A percentile compares a stretch with the other conserved stretches of the same genome.
These are phyloP conservation scores for Halocynthia aurantium DNA, from an alignment of 23 tunicate genomes.

Conservation along the genomic window DNA sequence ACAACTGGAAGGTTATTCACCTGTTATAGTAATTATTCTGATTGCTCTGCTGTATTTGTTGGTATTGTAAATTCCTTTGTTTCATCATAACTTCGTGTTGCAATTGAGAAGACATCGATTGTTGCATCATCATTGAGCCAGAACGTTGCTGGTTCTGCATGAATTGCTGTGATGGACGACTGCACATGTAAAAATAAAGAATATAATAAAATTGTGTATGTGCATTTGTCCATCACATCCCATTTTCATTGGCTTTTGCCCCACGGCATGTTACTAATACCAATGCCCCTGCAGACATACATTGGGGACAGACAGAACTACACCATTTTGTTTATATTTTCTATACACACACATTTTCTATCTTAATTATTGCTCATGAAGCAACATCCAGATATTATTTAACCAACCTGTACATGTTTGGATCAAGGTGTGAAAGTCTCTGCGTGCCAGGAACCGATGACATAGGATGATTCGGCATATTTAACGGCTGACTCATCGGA, in stretches of 20 bases:
- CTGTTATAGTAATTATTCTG: conserved; percentile 5
- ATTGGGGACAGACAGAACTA: too few species aligned
- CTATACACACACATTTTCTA: too few species aligned
- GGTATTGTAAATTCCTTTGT: not conserved
- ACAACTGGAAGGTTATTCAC: not conserved
- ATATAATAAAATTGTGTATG: not conserved
- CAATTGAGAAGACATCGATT: not conserved
- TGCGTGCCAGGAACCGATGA: conserved; percentile 1
- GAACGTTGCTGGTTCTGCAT: conserved; percentile 21
- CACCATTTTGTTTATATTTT: too few species aligned
- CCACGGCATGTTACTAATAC: too few species aligned
- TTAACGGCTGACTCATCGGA: conserved; percentile 16
- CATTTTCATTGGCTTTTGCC: not conserved
- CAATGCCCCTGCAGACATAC: too few species aligned
- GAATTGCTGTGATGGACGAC: conserved; percentile 13
- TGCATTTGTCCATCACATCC: not conserved
- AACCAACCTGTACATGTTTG: conserved; percentile 19
- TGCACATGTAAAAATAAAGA: not conserved
- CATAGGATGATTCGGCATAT: conserved; percentile 15
- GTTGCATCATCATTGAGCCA: conserved; percentile 16
- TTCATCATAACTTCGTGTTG: conserved; percentile 22
- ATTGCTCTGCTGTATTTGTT: conserved; percentile 3
- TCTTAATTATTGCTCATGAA: not conserved
- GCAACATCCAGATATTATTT: not conserved
- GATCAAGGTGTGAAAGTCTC: conserved; percentile 16